These are phyloP conservation scores for Hylaeus anthracinus DNA, from an alignment of 1,140 invertebrate species.

Conservation along the genomic window DNA sequence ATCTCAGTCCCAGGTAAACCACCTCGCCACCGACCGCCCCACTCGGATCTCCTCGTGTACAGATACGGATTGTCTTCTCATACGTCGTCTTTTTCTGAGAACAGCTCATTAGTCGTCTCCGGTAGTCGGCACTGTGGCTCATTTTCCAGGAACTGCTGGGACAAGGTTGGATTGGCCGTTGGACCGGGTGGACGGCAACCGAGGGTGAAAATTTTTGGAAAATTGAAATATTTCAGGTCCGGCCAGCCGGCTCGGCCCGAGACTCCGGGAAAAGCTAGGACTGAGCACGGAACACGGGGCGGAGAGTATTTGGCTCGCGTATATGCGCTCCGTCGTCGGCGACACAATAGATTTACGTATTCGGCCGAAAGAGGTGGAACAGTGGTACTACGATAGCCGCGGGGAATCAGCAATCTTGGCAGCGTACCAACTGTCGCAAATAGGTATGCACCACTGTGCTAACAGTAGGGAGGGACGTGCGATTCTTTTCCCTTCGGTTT, in stretches of 20 bases:
- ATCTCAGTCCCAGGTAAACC: too few relatives aligned
- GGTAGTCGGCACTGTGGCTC: constrained; percentile 31
- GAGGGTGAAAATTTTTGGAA: constrained; percentile 62
- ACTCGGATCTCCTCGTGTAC: neutral
- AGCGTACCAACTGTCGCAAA: constrained; percentile 71
- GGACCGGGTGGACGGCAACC: neutral
- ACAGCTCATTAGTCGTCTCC: constrained; percentile 48
- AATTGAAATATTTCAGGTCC: constrained; percentile 64
- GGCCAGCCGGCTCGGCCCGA: constrained; percentile 16
- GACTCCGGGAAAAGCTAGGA: constrained; percentile 33
- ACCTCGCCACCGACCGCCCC: too few relatives aligned
- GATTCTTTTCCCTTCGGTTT: constrained; percentile 53
- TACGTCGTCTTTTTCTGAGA: neutral
- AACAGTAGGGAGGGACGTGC: constrained; percentile 58
- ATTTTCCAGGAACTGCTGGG: constrained; percentile 34
- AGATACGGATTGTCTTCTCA: constrained; percentile 3
- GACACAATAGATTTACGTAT: constrained; percentile 74
- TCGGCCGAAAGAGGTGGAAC: constrained; percentile 69
- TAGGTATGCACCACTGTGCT: constrained; percentile 69
- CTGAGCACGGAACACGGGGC: constrained; percentile 39
- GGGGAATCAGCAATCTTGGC: constrained; percentile 73
- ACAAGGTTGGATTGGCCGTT: constrained; percentile 42
- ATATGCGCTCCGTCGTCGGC: constrained; percentile 64
- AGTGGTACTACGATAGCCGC: constrained; percentile 71
- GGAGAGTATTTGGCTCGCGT: constrained; percentile 67